These are phyloP conservation scores for Morone chrysops DNA, from an alignment of 2,113 vertebrate species.

Conservation along the genomic window DNA sequence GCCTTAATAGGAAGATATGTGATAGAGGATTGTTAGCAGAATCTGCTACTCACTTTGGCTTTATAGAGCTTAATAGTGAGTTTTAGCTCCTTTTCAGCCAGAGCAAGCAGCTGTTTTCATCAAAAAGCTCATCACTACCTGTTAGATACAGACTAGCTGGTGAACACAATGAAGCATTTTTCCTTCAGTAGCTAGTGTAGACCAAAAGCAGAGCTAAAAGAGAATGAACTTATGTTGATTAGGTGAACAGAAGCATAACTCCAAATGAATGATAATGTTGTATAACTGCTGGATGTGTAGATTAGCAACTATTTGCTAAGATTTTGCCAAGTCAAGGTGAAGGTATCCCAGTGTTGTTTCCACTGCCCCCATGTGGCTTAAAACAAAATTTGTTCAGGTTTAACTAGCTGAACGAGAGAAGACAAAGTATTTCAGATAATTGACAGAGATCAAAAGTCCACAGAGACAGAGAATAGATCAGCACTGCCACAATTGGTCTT, in stretches of 20 bases:
- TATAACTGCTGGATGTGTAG: not conserved
- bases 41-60: not conserved
- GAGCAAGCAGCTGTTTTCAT: not conserved
- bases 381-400: not conserved
- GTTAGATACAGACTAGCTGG: not conserved
- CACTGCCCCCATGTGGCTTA: not conserved
- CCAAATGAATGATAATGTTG: not conserved
- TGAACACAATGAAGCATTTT: not conserved
- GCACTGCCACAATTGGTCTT: slow-evolving; percentile 10
- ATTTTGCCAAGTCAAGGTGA: too few relatives aligned
- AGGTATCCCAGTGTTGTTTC: not conserved
- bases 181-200: not conserved
- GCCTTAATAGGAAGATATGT: too few relatives aligned
- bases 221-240: too few relatives aligned
- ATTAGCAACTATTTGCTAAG: not conserved
- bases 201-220: not conserved
- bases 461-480: not conserved
- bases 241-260: not conserved
- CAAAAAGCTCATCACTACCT: too few relatives aligned
- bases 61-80: not conserved
- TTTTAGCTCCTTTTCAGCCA: not conserved
- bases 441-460: not conserved
- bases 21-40: too few relatives aligned
- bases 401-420: not conserved
- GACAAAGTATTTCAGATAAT: not conserved